Base-by-base conservation (phyloP, 2,888 invertebrate genomes). In the Oscheius sp. region DNA sequence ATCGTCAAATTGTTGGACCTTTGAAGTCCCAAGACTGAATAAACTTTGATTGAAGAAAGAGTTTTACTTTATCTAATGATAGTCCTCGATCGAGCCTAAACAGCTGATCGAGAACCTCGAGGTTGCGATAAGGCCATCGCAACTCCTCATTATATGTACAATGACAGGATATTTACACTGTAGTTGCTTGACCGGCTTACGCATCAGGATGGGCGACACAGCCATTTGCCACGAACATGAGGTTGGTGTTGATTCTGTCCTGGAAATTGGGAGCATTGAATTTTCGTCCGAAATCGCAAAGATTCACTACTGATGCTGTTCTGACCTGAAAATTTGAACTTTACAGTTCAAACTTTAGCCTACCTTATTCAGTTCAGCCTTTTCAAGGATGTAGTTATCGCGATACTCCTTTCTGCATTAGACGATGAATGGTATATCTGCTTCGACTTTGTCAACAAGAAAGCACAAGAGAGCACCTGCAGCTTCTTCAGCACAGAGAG, bases 131-230 rank as follows among this genome's bases (percentile, higher is more conserved):
- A n/a, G n/a, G n/a, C n/a, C n/a, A n/a, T n/a, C n/a, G n/a, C n/a
- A n/a, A n/a, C n/a, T n/a, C n/a, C n/a, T n/a, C n/a, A n/a, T n/a
- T n/a, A 42, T 42, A 42, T 42, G 7, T 7, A 42, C 42, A 42
- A 42, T n/a, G 7, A 42, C 7, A 42, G 7, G 4, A 42, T 42
- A 42, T 42, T 4, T 7, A 42, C 4, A 4, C 2, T 42, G 42
- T 42, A 42, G 42, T 42, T 42, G 2, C 7, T 13, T n/a, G n/a
- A n/a, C n/a, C n/a, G n/a, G n/a, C n/a, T 47, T 48, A 63, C 21
- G 63, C 63, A 33, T 63, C 63, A 48, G 63, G 63, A 47, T 63
- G 63, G 3, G 63, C 63, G 4, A 48, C 63, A 63, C 63, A 63
- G 3, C 63, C 63, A 29, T 63, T 63, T 5, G 63, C 47, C 29